Evolutionary conservation across 2,888 invertebrate species (phyloP), one percentile per base, ranked within the genome.

Genomic region (Drosophila incognita): DNA sequence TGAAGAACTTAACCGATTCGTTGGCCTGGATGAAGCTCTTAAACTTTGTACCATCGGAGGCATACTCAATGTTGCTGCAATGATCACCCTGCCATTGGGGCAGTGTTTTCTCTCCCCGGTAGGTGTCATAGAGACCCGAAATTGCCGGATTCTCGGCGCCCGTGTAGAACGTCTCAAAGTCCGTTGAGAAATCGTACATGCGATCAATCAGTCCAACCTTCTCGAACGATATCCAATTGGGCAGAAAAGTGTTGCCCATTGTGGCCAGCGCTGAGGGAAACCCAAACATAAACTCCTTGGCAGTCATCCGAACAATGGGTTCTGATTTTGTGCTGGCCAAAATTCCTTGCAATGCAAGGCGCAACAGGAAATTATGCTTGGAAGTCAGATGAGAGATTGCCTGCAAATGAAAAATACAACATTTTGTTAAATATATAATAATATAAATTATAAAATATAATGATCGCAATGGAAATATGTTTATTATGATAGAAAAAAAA

Each of bases 41-140:
- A 92, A 97, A 98, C 92, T 97, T 98, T 21, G 97, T 96, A 2
- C 97, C 98, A 90, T 98, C 98, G 0, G 97, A 97, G 0, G 97
- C 95, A 31, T 95, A 95, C 70, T 95, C 94, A 10, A 98, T 95
- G 83, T 96, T 95, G 53, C 96, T 96, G 91, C 98, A 98, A 66
- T 95, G 95, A 52, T 95, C 94, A 0, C 95, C 95, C 0, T 94
- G 74, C 98, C 98, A 98, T 70, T 97, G 97, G 0, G 96, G 96
- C 6, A 98, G 93, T 84, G 95, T 94, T 0, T 94, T 94, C 1
- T 95, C 94, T 0, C 97, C 97, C 35, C 95, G 94, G 93, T 97
- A 97, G 0, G 96, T 97, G 69, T 96, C 97, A 66, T 97, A 94
- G 0, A 97, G 94, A 0, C 97, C 97, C 0, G 96, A 94, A 21